Base-by-base conservation (phyloP, 2,113 vertebrate genomes). In the Chloropsis hardwickii region DNA sequence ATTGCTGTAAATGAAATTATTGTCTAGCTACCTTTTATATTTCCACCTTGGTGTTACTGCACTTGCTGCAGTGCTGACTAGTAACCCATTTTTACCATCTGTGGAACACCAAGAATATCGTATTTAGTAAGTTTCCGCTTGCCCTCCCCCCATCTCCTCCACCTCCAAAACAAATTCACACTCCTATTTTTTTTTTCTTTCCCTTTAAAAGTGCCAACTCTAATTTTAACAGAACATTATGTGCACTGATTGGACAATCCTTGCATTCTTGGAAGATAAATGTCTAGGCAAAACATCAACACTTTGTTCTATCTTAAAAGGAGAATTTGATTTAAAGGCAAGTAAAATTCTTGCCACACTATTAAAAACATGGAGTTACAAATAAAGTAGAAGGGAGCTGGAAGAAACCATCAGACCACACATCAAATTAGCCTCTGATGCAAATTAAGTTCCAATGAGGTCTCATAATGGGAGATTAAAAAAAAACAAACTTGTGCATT, bases 1-100 rank as follows among this genome's bases (percentile, higher is more conserved):
- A 92, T 88, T 92, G 87, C 92, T 88, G 86, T 93, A 96, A 96
- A 93, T 92, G 88, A 96, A 95, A 93, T 81, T 47, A 88, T 83
- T 0, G 37, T 83, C 88, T 72, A 81, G 69, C 44, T 94, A 90
- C 86, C 8, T 51, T 78, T 71, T 78, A 33, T 66, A 88, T 74
- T 96, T 86, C 72, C 10, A 3, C 85, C 81, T 81, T 85, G 62
- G 73, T 64, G 50, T 53, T 28, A 73, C 42, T 86, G 72, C 86
- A 91, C 89, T 96, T 94, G 92, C 86, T 95, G 81, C 48, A 92
- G 61, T 9, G 28, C 65, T 87, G 71, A 81, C 77, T n/a, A 67
- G 45, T 33, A 80, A 72, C 37, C 33, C n/a, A n/a, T 60, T 92
- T 94, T 94, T 77, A 94, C 64, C 67, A 86, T 56, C 31, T 72